These are phyloP conservation scores for Miniopterus natalensis DNA, from an alignment of 2,113 vertebrate genomes.

Conservation along the genomic window DNA sequence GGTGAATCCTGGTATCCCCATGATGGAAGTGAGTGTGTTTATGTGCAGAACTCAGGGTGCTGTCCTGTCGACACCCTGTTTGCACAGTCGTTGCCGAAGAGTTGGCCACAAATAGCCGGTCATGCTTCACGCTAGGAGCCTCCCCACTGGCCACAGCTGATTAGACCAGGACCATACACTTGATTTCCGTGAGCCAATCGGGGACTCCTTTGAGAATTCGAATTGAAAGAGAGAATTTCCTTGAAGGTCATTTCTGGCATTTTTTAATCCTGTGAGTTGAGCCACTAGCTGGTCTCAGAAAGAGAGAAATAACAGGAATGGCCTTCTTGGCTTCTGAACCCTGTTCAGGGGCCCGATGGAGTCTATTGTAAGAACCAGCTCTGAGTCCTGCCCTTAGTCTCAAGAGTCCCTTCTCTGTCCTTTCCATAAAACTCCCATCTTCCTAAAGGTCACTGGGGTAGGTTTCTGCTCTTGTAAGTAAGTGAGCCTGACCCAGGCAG, in stretches of 20 bases:
- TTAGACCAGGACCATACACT: background rate
- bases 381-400: background rate
- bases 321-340: background rate
- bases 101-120: background rate
- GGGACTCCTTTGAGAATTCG: background rate
- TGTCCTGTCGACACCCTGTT: background rate
- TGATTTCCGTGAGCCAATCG: background rate
- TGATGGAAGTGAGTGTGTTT: background rate
- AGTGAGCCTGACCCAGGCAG: background rate
- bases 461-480: background rate
- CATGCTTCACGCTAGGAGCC: background rate
- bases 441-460: background rate
- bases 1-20: background rate
- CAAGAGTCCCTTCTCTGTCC: background rate
- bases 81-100: background rate
- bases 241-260: background rate
- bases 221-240: conserved; percentile 1
- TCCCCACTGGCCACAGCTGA: background rate
- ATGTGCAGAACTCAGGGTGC: background rate
- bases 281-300: too few relatives aligned
- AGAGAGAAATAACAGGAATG: background rate
- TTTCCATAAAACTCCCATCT: background rate
- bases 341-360: background rate
- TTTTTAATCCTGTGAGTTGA: background rate
- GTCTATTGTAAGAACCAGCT: background rate